phyloP scores from a whole-genome alignment of 2,113 vertebrate genomes.

The Semnornis frantzii region DNA sequence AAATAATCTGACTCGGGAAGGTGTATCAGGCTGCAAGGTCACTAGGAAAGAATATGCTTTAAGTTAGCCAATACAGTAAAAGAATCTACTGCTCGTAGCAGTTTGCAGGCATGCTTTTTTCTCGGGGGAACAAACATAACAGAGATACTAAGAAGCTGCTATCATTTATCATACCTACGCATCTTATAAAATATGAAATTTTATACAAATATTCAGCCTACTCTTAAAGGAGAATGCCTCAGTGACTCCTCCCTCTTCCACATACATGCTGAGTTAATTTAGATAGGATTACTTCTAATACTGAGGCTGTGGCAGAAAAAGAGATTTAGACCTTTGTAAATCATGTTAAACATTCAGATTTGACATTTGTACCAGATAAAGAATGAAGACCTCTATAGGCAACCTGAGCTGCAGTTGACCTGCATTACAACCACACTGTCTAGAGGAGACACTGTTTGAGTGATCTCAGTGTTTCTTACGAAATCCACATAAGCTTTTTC shows the following conservation, averaged over 20 bases:
- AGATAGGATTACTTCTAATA: background rate
- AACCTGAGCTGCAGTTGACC: background rate
- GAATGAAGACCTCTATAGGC: background rate
- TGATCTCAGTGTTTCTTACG: rapidly evolving
- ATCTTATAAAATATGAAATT: background rate
- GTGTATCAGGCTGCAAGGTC: background rate
- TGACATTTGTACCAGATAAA: background rate
- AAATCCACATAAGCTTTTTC: background rate
- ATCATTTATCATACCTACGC: background rate
- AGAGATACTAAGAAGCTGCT: background rate
- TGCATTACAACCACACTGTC: rapidly evolving
- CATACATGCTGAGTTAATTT: background rate
- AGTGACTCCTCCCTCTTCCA: rapidly evolving
- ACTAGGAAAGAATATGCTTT: background rate
- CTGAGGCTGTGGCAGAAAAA: background rate
- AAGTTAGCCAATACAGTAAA: background rate
- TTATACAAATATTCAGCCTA: background rate
- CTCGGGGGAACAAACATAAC: background rate
- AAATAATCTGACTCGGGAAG: background rate
- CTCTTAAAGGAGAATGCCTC: background rate
- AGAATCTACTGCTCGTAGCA: background rate
- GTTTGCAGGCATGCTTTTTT: background rate
- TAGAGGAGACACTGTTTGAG: background rate
- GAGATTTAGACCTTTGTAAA: background rate
- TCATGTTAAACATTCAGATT: background rate